These are phyloP conservation scores for Fulica atra DNA, from an alignment of 2,113 vertebrate species.

Conservation along the genomic window DNA sequence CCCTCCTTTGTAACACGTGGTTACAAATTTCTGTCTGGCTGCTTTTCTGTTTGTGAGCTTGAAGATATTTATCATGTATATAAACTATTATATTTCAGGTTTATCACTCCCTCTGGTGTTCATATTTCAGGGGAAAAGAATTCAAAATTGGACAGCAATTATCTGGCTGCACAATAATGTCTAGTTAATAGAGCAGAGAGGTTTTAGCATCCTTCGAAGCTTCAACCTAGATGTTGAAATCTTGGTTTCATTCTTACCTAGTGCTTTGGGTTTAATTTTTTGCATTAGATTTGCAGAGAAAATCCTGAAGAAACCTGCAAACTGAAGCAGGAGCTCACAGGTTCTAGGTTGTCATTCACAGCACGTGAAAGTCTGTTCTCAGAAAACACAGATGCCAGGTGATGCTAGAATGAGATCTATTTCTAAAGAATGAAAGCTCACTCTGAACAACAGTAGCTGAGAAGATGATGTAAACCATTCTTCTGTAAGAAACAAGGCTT, in stretches of 20 bases:
- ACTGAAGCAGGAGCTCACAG: not conserved
- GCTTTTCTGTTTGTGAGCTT: slow-evolving; percentile 17
- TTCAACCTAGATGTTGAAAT: not conserved
- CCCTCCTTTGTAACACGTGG: not conserved
- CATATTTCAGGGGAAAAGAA: slow-evolving; percentile 46
- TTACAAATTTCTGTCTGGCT: slow-evolving; percentile 31
- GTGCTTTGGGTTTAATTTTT: slow-evolving; percentile 11
- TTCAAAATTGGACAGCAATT: slow-evolving; percentile 47
- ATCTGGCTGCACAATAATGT: slow-evolving; percentile 20
- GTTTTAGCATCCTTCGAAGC: not conserved
- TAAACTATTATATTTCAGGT: slow-evolving; percentile 19
- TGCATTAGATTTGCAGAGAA: not conserved
- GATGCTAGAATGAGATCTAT: not conserved
- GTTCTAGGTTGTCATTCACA: not conserved
- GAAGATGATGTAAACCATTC: not conserved
- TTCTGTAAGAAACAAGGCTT: not conserved
- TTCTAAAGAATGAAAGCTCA: not conserved
- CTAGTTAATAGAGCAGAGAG: slow-evolving; percentile 20
- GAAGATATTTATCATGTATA: slow-evolving; percentile 17
- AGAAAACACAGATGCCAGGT: not conserved
- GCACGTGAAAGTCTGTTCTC: not conserved
- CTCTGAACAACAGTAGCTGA: not conserved
- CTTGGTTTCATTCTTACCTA: slow-evolving; percentile 19
- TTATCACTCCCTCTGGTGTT: slow-evolving; percentile 1
- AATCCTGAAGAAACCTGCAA: not conserved